These are phyloP conservation scores for Anomalospiza imberbis DNA, from an alignment of 2,797 vertebrate species.

Conservation along the genomic window DNA sequence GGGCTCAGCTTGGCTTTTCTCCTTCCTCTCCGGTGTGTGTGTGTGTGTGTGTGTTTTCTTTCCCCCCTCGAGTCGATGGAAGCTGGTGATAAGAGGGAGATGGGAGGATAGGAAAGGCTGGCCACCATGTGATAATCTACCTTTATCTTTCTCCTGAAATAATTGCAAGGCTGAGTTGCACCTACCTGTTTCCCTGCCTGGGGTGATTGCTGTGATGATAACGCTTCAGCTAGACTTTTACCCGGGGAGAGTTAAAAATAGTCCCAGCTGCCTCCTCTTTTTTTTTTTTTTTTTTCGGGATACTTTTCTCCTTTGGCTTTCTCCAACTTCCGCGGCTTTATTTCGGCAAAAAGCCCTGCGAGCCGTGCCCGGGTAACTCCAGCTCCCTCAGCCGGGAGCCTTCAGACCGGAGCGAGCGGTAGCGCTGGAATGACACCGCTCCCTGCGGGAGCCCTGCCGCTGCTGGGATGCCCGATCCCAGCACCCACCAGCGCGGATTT, in stretches of 20 bases:
- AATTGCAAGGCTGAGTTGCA: slow-evolving; percentile 74
- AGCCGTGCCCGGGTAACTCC: background rate
- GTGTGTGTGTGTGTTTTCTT: slow-evolving; percentile 60
- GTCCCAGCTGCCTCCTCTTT: background rate
- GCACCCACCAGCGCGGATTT: background rate
- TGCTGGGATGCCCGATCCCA: background rate
- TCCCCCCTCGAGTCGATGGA: slow-evolving; percentile 80
- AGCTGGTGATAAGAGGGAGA: slow-evolving; percentile 75
- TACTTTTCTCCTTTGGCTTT: background rate
- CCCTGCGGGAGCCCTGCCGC: background rate
- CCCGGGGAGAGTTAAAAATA: slow-evolving; percentile 62
- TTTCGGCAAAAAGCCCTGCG: background rate
- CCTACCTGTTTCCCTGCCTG: slow-evolving; percentile 75
- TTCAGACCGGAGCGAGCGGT: background rate
- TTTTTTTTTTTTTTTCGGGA: background rate
- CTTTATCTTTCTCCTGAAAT: slow-evolving; percentile 73
- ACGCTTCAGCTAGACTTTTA: slow-evolving; percentile 65
- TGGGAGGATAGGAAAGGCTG: slow-evolving; percentile 68
- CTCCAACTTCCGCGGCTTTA: slow-evolving; percentile 10
- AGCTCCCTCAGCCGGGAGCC: background rate
- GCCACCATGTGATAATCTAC: slow-evolving; percentile 68
- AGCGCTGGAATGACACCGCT: background rate
- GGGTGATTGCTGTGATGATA: slow-evolving; percentile 70
- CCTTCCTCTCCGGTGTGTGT: slow-evolving; percentile 59
- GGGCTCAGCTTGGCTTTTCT: slow-evolving; percentile 43